Base-by-base conservation (phyloP, 1,140 invertebrate species). In the Dufourea novaeangliae region DNA sequence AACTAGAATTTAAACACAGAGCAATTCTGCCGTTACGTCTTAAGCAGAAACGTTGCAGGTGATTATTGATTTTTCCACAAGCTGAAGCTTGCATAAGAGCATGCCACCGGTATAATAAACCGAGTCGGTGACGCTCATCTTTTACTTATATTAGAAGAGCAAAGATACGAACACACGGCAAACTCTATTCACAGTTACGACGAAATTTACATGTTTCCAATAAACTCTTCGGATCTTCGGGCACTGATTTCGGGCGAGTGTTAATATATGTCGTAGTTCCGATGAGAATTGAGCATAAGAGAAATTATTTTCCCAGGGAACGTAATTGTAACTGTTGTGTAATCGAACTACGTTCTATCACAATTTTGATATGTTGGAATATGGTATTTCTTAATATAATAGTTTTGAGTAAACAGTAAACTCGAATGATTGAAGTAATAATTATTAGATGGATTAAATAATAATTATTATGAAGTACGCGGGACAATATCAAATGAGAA, bases 31-130 rank as follows among this genome's bases (percentile, higher is more conserved):
- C 68, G 46, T 34, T 54, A 62, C 41, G 59, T 34, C 61, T 71
- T 67, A 62, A 50, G 50, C 2, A 59, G 59, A 41, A 29, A 84
- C 54, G 71, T 67, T 39, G 73, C 78, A 81, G 78, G 78, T 84
- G 64, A 84, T 85, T 85, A 85, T 85, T 85, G 83, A 85, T 85
- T 85, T 88, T 82, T 54, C 72, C 80, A 63, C 20, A n/a, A 63
- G 59, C 34, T 76, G 69, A 25, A 66, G 59, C 80, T 80, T 83
- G 82, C 68, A 78, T 84, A 84, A 83, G 75, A 78, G 46, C 64
- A 77, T 78, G 61, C n/a, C 80, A 75, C 34, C 27, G n/a, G 20
- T 78, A 54, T 46, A 46, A 69, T 59, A 71, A 70, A 59, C 29
- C 17, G 39, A 22, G 66, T 29, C 39, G 27, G 41, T n/a, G 63